Percentiles rank a stretch among this genome's conserved stretches.
These are phyloP conservation scores for Drosophila pseudoananassae DNA, from an alignment of 1,140 invertebrate species.

Conservation along the genomic window DNA sequence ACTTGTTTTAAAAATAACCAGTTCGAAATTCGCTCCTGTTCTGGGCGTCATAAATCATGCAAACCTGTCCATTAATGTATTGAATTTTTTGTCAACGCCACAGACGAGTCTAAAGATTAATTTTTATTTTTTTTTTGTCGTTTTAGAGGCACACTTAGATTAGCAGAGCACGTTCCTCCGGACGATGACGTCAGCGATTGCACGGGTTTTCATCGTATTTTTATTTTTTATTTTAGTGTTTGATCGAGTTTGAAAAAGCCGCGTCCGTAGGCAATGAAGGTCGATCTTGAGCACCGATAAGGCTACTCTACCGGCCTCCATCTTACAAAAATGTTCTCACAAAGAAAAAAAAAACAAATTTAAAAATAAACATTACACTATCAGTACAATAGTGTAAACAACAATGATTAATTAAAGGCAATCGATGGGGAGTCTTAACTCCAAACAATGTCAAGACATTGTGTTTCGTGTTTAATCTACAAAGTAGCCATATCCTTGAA, in stretches of 20 bases:
- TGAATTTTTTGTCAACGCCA: slow-evolving; percentile 41
- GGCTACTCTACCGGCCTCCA: slow-evolving; percentile 8
- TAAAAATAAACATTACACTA: neutral
- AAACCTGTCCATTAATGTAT: slow-evolving; percentile 17
- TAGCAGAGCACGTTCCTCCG: slow-evolving; percentile 46
- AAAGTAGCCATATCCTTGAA: neutral
- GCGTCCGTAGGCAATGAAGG: slow-evolving; percentile 22
- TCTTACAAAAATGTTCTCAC: slow-evolving; percentile 1
- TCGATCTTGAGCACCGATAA: slow-evolving; percentile 32
- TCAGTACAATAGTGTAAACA: neutral
- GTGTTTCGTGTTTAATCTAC: neutral
- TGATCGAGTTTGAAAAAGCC: slow-evolving; percentile 33
- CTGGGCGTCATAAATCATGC: slow-evolving; percentile 42
- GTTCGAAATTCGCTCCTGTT: slow-evolving; percentile 23
- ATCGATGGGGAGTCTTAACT: neutral
- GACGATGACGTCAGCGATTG: slow-evolving; percentile 41
- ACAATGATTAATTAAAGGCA: neutral
- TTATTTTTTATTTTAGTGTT: slow-evolving; percentile 9
- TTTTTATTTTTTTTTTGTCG: slow-evolving; percentile 1
- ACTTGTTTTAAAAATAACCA: neutral
- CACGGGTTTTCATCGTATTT: slow-evolving; percentile 8
- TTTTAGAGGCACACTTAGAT: slow-evolving; percentile 37
- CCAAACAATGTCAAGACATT: neutral
- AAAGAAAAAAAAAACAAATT: neutral
- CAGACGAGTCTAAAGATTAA: slow-evolving; percentile 32